Base-by-base conservation (phyloP, 2,888 invertebrate species). In the Polia nebulosa region DNA sequence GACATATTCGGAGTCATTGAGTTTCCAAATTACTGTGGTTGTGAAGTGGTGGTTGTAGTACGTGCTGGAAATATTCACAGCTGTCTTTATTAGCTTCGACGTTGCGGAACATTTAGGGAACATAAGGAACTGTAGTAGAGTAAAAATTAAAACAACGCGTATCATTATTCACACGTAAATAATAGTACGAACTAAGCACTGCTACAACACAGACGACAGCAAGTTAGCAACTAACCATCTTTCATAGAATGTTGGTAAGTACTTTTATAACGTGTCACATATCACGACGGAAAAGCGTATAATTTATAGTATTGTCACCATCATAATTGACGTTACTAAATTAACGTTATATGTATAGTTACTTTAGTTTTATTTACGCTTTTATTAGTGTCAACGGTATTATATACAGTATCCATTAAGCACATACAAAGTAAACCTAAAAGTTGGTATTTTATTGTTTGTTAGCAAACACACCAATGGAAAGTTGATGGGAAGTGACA, bases 1-100 rank as follows among this genome's bases (percentile, higher is more conserved):
- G 3, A 88, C 75, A 56, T 78, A 68, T 36, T 81, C 71, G 0
- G 78, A 55, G 17, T 86, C 70, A 62, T 71, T 73, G 2, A 68
- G 36, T 59, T 73, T 76, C 91, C 90, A 91, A 29, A 89, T 80
- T 0, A 93, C 82, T 3, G 87, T 80, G 0, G 90, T 91, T 3
- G 80, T 72, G 29, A 76, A 76, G 39, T 85, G 62, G 3, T 62
- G 60, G 29, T 75, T 56, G 72, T 88, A 93, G 39, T 80, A 84
- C 29, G 85, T 77, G 65, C 85, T 89, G 27, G 89, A 87, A 67
- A 90, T 68, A 9, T 62, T 55, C 36, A 85, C 78, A 3, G 89
- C 88, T 45, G 78, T 84, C 45, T 89, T 73, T 49, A 83, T 72
- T 39, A 88, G 70, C 25, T 81, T 62, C 5, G 77, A 55, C 27